Conservation (phyloP, 2,113 vertebrate species). For the Chauna torquata region DNA sequence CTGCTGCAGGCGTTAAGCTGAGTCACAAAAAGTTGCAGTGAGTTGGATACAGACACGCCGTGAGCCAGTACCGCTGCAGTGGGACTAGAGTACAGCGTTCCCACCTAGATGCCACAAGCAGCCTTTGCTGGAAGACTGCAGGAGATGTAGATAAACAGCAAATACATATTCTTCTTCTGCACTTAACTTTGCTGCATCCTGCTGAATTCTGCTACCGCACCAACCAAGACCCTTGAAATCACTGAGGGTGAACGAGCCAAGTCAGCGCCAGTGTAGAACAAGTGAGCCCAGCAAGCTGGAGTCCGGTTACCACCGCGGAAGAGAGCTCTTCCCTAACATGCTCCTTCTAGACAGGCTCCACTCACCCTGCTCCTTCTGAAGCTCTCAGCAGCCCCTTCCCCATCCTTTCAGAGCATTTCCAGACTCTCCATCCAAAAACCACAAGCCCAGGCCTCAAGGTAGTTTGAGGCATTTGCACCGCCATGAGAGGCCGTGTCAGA, state of each 20-base stretch:
- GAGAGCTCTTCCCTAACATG: not conserved
- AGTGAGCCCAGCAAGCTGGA: not conserved
- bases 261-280: accelerated
- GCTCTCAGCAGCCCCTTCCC: not conserved
- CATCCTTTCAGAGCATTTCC: not conserved
- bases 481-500: not conserved
- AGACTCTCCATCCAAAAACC: not conserved
- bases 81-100: not conserved
- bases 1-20: not conserved
- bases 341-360: accelerated
- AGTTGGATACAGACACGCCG: not conserved
- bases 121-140: not conserved
- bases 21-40: not conserved
- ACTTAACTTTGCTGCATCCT: not conserved
- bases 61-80: not conserved
- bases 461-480: not conserved
- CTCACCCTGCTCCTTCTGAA: not conserved
- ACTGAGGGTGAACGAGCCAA: not conserved
- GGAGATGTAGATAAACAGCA: not conserved
- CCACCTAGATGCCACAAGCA: not conserved
- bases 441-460: not conserved
- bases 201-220: not conserved
- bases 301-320: not conserved
- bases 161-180: not conserved
- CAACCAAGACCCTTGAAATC: not conserved